A percentile compares a stretch with the other conserved stretches of the same genome.
These are phyloP conservation scores for Leuctra nigra DNA, from an alignment of 2,888 invertebrate genomes.

Conservation along the genomic window DNA sequence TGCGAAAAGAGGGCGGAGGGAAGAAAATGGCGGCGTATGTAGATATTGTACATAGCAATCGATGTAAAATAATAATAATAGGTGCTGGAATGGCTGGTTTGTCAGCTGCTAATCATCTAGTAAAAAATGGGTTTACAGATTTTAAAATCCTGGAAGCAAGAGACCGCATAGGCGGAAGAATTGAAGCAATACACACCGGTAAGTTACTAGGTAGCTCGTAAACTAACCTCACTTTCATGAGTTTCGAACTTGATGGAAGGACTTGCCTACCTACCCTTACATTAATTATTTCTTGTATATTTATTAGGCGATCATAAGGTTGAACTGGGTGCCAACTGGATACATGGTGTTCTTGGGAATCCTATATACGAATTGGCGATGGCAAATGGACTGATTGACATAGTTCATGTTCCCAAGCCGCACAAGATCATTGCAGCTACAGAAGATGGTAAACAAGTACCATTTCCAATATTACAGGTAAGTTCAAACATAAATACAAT, in stretches of 20 bases:
- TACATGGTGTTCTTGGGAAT: conserved; percentile 85
- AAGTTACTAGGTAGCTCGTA: conserved; percentile 24
- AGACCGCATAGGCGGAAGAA: conserved; percentile 73
- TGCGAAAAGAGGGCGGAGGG: no score
- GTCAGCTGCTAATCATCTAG: conserved; percentile 74
- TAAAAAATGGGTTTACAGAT: conserved; percentile 71
- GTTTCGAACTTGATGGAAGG: no score
- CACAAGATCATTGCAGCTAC: conserved; percentile 86
- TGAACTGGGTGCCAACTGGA: conserved; percentile 90
- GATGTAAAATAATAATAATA: conserved; percentile 68
- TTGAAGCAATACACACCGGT: conserved; percentile 67
- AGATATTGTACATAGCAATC: no score
- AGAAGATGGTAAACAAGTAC: conserved; percentile 82
- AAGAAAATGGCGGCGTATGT: no score
- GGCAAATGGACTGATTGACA: conserved; percentile 76
- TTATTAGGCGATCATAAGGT: conserved; percentile 45
- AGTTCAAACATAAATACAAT: no score
- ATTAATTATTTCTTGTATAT: background rate
- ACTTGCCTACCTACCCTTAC: no score
- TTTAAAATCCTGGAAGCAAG: conserved; percentile 76
- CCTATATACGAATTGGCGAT: conserved; percentile 83
- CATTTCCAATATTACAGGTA: conserved; percentile 62
- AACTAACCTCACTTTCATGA: background rate
- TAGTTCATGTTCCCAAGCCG: conserved; percentile 75
- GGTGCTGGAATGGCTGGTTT: conserved; percentile 83